These are phyloP conservation scores for Morelia viridis DNA, from an alignment of 2,797 vertebrate species.

Conservation along the genomic window DNA sequence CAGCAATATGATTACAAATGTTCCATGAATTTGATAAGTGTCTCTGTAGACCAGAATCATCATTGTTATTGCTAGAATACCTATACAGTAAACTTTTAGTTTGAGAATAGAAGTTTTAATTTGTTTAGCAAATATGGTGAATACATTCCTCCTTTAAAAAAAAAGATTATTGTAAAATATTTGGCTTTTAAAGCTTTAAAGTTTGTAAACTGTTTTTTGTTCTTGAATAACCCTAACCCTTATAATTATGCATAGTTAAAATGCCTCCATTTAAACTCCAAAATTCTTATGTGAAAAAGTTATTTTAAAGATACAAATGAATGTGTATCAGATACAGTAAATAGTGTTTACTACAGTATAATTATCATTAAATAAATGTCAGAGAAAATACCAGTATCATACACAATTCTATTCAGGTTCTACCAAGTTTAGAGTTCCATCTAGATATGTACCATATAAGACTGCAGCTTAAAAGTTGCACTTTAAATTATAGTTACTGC, in stretches of 20 bases:
- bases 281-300: too few relatives aligned
- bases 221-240: not conserved
- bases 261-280: not conserved
- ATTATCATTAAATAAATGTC: too few relatives aligned
- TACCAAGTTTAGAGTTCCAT: too few relatives aligned
- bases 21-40: slow-evolving; percentile 44
- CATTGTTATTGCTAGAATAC: slow-evolving; percentile 68
- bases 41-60: slow-evolving; percentile 56
- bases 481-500: too few relatives aligned
- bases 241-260: not conserved
- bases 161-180: not conserved
- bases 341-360: too few relatives aligned
- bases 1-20: slow-evolving; percentile 36
- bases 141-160: not conserved
- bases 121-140: slow-evolving; percentile 46
- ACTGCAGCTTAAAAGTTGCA: too few relatives aligned
- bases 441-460: too few relatives aligned
- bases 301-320: too few relatives aligned
- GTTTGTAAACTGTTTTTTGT: not conserved
- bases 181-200: not conserved
- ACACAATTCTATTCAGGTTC: too few relatives aligned
- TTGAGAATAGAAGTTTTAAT: slow-evolving; percentile 48
- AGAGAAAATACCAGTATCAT: too few relatives aligned
- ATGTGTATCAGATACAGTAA: too few relatives aligned
- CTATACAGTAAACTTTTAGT: slow-evolving; percentile 36